phyloP scores from a whole-genome alignment of 1,140 invertebrate species.

The Trypoxylus dichotomus region DNA sequence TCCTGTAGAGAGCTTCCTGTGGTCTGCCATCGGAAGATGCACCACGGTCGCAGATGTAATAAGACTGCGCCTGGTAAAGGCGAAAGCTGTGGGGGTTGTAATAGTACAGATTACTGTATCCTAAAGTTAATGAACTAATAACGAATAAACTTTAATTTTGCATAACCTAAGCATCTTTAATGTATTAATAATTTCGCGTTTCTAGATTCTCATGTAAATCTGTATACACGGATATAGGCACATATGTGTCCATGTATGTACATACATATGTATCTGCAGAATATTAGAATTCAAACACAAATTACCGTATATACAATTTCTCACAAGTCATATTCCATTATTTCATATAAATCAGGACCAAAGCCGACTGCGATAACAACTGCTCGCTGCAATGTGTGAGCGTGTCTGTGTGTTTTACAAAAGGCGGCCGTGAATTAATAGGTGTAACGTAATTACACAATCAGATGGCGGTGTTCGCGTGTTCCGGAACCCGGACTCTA shows the following conservation, averaged over 20 bases:
- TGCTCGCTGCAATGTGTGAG: slow-evolving; percentile 18
- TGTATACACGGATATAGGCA: no score
- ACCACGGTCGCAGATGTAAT: no score
- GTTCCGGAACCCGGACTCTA: slow-evolving; percentile 39
- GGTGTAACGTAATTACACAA: slow-evolving; percentile 39
- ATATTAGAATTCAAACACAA: slow-evolving; percentile 22
- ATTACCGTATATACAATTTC: slow-evolving; percentile 29
- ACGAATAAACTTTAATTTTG: no score
- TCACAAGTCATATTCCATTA: slow-evolving; percentile 31
- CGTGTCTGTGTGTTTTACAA: slow-evolving; percentile 33
- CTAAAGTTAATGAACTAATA: no score
- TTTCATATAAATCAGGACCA: slow-evolving; percentile 22
- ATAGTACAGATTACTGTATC: no score
- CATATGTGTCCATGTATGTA: neutral
- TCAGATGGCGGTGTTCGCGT: slow-evolving; percentile 40
- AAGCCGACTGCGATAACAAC: slow-evolving; percentile 27
- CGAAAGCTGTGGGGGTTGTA: no score
- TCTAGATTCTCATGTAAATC: no score
- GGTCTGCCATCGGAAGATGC: no score
- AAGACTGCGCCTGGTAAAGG: no score
- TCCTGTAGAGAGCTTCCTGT: no score
- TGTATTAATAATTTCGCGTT: no score
- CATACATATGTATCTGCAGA: neutral
- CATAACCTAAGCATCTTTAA: no score
- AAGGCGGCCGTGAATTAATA: slow-evolving; percentile 38